Evolutionary conservation across 2,113 vertebrate genomes (phyloP).

Genomic region (Micromys minutus): DNA sequence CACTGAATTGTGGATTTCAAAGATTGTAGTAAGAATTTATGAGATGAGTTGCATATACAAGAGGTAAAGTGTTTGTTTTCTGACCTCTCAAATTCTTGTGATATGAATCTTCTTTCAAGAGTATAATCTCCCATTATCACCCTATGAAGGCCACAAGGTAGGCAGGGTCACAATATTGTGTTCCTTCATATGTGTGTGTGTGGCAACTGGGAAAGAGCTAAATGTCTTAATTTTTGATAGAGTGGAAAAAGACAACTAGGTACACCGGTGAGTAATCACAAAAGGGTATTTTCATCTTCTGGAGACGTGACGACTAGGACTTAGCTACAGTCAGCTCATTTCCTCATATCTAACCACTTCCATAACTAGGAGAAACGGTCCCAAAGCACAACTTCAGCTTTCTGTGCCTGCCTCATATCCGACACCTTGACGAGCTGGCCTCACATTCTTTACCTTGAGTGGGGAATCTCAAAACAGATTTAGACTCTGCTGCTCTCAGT

Average conservation of each 20-base stretch:
- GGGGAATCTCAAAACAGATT: not conserved
- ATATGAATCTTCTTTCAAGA: not conserved
- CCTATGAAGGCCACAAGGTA: not conserved
- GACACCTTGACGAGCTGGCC: not conserved
- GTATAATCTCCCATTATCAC: not conserved
- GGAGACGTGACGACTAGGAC: not conserved
- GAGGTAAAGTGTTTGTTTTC: not conserved
- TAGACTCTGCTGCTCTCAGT: not conserved
- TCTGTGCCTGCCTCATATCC: not conserved
- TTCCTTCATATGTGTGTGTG: not conserved
- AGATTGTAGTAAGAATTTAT: not conserved
- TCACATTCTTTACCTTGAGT: not conserved
- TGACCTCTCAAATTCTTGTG: not conserved
- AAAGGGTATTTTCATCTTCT: not conserved
- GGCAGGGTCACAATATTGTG: not conserved
- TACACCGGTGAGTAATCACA: not conserved
- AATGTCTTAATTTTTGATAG: not conserved
- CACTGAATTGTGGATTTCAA: not conserved
- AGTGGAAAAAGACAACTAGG: not conserved
- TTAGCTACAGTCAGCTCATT: too few relatives aligned
- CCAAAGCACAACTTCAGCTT: not conserved
- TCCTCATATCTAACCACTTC: too few relatives aligned
- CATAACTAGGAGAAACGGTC: too few relatives aligned
- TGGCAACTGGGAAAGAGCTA: not conserved
- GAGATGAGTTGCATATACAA: not conserved